Evolutionary conservation across 2,797 vertebrate species (phyloP).

Genomic region (Fundulus diaphanus): DNA sequence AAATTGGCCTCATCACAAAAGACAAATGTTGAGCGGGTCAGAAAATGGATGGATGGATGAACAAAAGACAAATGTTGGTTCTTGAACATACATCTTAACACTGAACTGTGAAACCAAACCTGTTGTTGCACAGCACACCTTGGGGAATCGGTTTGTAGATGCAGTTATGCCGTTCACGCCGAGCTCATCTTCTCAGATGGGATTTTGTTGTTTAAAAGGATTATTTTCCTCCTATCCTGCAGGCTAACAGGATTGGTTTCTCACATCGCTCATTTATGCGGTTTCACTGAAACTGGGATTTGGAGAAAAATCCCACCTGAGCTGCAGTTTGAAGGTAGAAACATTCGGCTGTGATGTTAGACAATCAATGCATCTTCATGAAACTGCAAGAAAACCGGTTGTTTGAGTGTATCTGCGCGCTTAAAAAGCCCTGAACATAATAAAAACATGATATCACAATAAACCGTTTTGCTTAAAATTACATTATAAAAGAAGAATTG

Average conservation of each 20-base stretch:
- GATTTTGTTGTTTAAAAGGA: not conserved
- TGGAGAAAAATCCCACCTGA: not conserved
- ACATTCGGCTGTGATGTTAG: not conserved
- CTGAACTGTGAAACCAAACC: too few species aligned
- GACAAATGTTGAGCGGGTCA: too few species aligned
- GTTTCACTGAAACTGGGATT: not conserved
- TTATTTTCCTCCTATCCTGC: not conserved
- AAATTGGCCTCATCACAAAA: too few species aligned
- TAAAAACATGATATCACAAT: too few species aligned
- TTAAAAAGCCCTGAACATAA: too few species aligned
- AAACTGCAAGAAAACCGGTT: not conserved
- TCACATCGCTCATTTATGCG: not conserved
- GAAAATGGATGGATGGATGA: too few species aligned
- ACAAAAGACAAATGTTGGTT: too few species aligned
- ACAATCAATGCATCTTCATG: not conserved
- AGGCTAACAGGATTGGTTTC: not conserved
- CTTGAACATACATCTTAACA: too few species aligned
- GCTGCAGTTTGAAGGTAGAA: not conserved
- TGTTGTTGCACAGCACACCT: too few species aligned
- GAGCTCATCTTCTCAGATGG: not conserved
- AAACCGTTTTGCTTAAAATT: too few species aligned
- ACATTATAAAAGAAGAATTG: too few species aligned
- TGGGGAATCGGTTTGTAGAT: not conserved
- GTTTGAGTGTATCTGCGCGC: too few species aligned
- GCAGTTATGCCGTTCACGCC: not conserved